phyloP scores from a whole-genome alignment of 1,140 invertebrate genomes.

The Cydia strobilella region DNA sequence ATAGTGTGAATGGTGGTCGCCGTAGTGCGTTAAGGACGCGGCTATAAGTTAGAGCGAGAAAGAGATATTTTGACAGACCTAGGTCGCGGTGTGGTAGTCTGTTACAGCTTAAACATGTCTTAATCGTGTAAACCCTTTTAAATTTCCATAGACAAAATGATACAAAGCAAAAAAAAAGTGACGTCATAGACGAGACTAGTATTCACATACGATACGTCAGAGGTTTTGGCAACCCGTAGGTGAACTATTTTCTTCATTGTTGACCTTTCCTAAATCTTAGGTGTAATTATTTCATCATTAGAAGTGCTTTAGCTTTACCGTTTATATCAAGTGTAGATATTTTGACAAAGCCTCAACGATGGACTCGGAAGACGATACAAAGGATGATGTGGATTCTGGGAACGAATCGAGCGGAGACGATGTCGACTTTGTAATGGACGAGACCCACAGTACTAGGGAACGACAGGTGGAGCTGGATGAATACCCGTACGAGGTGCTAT shows the following conservation, averaged over 20 bases:
- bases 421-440: constrained; percentile 94
- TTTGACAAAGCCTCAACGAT: constrained; percentile 80
- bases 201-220: constrained; percentile 74
- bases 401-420: constrained; percentile 96
- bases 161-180: constrained; percentile 33
- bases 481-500: constrained; percentile 96
- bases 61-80: no score
- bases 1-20: no score
- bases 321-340: constrained; percentile 65
- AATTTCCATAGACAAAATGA: constrained; percentile 36
- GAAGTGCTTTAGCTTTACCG: constrained; percentile 65
- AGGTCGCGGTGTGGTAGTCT: no score
- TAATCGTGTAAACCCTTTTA: background rate
- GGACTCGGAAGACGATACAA: constrained; percentile 95
- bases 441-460: constrained; percentile 88
- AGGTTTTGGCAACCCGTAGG: constrained; percentile 79
- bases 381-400: constrained; percentile 93
- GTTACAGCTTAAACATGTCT: no score
- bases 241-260: constrained; percentile 81
- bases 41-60: no score
- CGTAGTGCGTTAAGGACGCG: no score
- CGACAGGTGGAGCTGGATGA: constrained; percentile 91
- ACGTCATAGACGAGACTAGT: constrained; percentile 49
- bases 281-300: constrained; percentile 79
- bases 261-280: constrained; percentile 81